phyloP scores from a whole-genome alignment of 2,888 invertebrate species.

The Drosophila limbata region DNA sequence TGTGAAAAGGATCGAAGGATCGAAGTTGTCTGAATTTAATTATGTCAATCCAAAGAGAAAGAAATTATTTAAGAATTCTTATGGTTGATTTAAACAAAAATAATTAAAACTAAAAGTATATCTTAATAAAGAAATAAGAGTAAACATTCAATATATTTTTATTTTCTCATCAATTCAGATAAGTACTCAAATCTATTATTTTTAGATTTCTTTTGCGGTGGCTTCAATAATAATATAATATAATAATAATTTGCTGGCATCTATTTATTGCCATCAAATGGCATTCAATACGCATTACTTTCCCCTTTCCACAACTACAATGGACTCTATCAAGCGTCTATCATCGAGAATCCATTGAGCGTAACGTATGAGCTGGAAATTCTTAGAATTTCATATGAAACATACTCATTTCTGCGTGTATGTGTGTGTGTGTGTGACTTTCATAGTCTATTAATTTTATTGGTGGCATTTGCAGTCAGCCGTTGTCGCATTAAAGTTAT shows the following conservation, averaged over 20 bases:
- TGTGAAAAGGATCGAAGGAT: slow-evolving; percentile 18
- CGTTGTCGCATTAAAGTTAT: slow-evolving; percentile 23
- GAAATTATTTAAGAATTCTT: neutral
- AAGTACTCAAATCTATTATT: too few relatives aligned
- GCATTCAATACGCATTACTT: slow-evolving; percentile 4
- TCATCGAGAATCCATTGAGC: slow-evolving; percentile 57
- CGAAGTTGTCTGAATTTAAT: neutral
- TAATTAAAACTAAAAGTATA: neutral
- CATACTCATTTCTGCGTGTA: neutral
- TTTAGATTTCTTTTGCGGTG: neutral
- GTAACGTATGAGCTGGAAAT: slow-evolving; percentile 49
- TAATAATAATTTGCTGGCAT: neutral
- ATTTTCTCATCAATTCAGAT: neutral
- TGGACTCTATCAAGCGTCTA: slow-evolving; percentile 20
- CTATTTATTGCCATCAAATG: slow-evolving; percentile 1
- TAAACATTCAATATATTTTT: neutral
- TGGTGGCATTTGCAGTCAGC: slow-evolving; percentile 44
- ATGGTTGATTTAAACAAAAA: neutral
- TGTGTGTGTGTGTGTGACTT: slow-evolving; percentile 20
- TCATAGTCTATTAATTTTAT: slow-evolving; percentile 70
- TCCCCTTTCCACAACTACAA: neutral
- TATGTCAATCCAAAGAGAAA: too few relatives aligned
- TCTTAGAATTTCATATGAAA: slow-evolving; percentile 45
- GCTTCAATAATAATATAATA: neutral
- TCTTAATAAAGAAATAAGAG: neutral